Evolutionary conservation across 2,888 invertebrate species (phyloP), one percentile per base, ranked within the genome.

Genomic region (Eueremaeus valkanovi): DNA sequence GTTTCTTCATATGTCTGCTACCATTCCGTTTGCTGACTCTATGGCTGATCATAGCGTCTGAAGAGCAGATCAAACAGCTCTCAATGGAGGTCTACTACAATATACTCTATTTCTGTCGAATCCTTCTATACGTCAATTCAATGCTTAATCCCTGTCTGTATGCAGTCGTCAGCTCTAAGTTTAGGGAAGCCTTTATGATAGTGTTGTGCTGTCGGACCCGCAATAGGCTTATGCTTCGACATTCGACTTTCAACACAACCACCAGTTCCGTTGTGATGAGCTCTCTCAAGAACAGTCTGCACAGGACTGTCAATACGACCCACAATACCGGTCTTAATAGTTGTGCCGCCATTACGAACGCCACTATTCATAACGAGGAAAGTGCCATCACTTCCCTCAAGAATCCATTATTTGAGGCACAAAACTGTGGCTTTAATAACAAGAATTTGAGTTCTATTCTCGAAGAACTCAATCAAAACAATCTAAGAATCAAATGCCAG

Each of bases 101-200:
- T 83, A 85, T 93, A 78, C 85, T 94, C 77, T 92, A 91, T 84
- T 90, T 93, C 84, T 91, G 91, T 82, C 88, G 94, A 79, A 89
- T 93, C 75, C 92, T 94, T 90, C 85, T 92, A 79, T 93, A 93
- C 84, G 87, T 93, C 74, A 94, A 95, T 84, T 93, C 93, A 70
- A 93, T 93, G 16, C 89, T 93, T 75, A 95, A 95, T 86, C 94
- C 94, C 16, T 91, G 94, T 81, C 85, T 95, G 73, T 95, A 95
- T 84, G 94, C 93, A 83, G 87, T 94, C 75, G 92, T 94, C 90
- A 93, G 93, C 76, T 91, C 93, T 0, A 94, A 93, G 83, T 95
- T 95, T 85, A 88, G 94, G 11, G 89, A 79, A 21, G 83, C 79
- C 8, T 81, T 84, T 91, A 72, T 87, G 21, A 55, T 55, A 21